Base-by-base conservation (phyloP, 1,140 invertebrate species). In the Micrasema longulum region DNA sequence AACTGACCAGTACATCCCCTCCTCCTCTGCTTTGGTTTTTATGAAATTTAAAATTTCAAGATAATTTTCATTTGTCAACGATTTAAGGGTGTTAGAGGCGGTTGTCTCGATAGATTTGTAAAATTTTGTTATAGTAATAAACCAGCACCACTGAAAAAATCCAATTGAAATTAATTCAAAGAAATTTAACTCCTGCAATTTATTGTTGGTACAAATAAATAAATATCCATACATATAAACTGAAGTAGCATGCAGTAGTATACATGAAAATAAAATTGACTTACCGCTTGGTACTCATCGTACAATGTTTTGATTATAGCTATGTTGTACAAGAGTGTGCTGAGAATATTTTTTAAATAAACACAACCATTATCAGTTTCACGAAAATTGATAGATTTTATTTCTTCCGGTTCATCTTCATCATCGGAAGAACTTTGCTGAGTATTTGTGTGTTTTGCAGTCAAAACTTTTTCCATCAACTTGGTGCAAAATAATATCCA, bases 61-160 rank as follows among this genome's bases (percentile, higher is more conserved):
- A 63, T 72, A 72, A 43, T 70, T 47, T 31, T 73, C 26, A 36
- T 57, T 57, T 0, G 67, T 41, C 22, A 76, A 26, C 36, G 52
- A 64, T 23, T 73, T 70, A 1, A 76, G 14, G 1, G 43, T 18
- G 31, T 69, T 41, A 12, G 52, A 50, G 6, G 53, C 52, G 1
- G 52, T 68, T 11, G 35, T 62, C 14, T 52, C 52, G 3, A 74
- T 43, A 10, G 41, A 12, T 18, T 60, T 62, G 38, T 70, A 74
- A 14, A 67, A 72, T 43, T 67, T 68, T 22, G 18, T 38, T 41
- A 75, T 14, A 12, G 57, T 53, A 5, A 26, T 11, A 68, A 71
- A 71, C 65, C 70, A 77, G 26, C 18, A 53, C 73, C 52, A 77
- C 75, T 63, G 68, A 41, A 76, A 76, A 62, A 31, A 31, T n/a